Base-by-base conservation (phyloP, 2,888 invertebrate species). In the Ctenicera cuprea region DNA sequence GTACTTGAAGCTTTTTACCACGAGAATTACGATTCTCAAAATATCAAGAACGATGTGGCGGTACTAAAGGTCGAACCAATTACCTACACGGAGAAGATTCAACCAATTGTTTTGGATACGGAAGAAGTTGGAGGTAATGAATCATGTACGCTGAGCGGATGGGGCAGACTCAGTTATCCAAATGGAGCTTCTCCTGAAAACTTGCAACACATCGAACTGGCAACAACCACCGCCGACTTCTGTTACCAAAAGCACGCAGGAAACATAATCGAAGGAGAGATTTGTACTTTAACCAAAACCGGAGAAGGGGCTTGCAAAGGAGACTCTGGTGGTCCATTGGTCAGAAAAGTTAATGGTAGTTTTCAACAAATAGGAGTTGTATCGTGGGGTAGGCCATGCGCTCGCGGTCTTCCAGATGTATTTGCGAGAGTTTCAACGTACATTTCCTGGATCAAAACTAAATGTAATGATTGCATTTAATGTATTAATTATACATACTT, bases 341-440 rank as follows among this genome's bases (percentile, higher is more conserved):
- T 45, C n/a, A 45, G 14, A 45, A 87, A 45, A 1, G 16, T 0
- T 8, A 83, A 80, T 0, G 82, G 80, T 45, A 16, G 1, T 3
- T 7, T 45, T 0, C 80, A 74, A 0, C 82, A 88, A 1, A 38
- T 64, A 9, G 90, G 90, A 22, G 82, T 90, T 12, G 89, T 89
- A 0, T 90, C 90, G 0, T 90, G 89, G 89, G 89, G 89, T 1
- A 85, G 87, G 82, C 89, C 89, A 0, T 90, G 90, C 75, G 90
- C 89, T 0, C 82, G 80, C 75, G 87, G 87, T 4, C 77, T 79
- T 16, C 87, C 87, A 0, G 87, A 88, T 76, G 86, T 88, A 3
- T 87, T 85, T 71, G 87, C 87, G 2, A 82, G 86, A 68, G 86
- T 87, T 7, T 85, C 81, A 65, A 81, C 83, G 30, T 87, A 86